These are phyloP conservation scores for Endotricha flammealis DNA, from an alignment of 2,888 invertebrate species.

Conservation along the genomic window DNA sequence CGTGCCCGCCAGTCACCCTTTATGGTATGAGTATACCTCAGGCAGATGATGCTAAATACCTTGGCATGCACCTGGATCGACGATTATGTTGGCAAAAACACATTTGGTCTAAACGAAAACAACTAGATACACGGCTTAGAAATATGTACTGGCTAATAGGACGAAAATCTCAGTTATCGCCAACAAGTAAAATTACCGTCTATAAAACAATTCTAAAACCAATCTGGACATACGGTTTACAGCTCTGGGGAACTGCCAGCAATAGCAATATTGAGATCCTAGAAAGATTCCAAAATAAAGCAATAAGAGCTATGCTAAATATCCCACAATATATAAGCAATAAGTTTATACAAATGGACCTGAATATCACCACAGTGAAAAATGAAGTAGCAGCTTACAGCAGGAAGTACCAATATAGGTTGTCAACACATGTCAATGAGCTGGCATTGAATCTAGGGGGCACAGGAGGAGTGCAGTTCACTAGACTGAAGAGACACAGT, in stretches of 20 bases:
- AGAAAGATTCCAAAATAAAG: slow-evolving; percentile 13
- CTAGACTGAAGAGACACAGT: no score
- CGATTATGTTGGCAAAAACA: slow-evolving; percentile 20
- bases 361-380: background rate
- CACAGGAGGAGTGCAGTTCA: no score
- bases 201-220: slow-evolving; percentile 19
- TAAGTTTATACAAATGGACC: slow-evolving; percentile 1
- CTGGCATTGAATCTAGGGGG: no score
- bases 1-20: slow-evolving; percentile 16
- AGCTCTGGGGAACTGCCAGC: slow-evolving; percentile 17
- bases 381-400: background rate
- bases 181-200: slow-evolving; percentile 9
- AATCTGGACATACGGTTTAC: slow-evolving; percentile 18
- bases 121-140: slow-evolving; percentile 9
- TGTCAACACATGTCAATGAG: no score
- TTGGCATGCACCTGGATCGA: slow-evolving; percentile 19
- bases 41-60: slow-evolving; percentile 17
- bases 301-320: slow-evolving; percentile 6
- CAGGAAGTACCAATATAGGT: no score
- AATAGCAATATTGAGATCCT: slow-evolving; percentile 15
- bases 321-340: slow-evolving; percentile 8
- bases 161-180: slow-evolving; percentile 9
- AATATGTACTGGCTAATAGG: slow-evolving; percentile 14
- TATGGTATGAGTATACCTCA: slow-evolving; percentile 13
- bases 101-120: slow-evolving; percentile 16